Conservation (phyloP, 2,888 invertebrate genomes). For the Epinotia demarniana region DNA sequence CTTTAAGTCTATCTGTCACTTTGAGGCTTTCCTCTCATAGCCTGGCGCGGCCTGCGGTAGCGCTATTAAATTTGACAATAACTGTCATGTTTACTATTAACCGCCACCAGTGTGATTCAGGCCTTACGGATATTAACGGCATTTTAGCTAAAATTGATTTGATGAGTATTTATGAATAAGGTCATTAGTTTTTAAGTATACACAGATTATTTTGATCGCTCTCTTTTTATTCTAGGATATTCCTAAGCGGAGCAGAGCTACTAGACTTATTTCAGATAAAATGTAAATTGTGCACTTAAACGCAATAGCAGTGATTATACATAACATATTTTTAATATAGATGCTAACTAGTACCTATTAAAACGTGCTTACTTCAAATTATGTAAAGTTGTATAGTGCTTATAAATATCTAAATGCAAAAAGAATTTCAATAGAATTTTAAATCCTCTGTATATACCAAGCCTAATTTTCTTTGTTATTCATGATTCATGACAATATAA, state of each 20-base stretch:
- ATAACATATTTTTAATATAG: conserved; percentile 56
- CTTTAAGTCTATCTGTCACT: no score
- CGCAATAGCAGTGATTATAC: conserved; percentile 55
- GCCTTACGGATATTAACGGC: no score
- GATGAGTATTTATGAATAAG: no score
- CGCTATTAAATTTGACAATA: no score
- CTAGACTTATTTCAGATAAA: conserved; percentile 62
- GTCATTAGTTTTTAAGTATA: conserved; percentile 18
- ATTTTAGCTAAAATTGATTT: no score
- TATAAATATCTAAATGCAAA: conserved; percentile 67
- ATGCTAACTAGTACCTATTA: conserved; percentile 42
- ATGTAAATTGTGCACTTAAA: conserved; percentile 53
- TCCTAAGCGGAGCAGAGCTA: conserved; percentile 50
- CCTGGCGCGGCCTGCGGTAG: no score
- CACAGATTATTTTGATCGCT: conserved; percentile 43
- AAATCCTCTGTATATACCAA: conserved; percentile 76
- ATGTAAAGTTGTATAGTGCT: conserved; percentile 82
- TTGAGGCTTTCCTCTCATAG: no score
- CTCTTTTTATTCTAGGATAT: conserved; percentile 50
- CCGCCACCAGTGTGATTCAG: no score
- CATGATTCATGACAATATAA: conserved; percentile 77
- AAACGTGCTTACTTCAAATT: conserved; percentile 68
- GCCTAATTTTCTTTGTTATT: conserved; percentile 74
- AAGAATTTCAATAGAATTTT: conserved; percentile 61
- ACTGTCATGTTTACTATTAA: no score